Conservation (phyloP, 2,113 vertebrate species). For the Siniperca knerii region DNA sequence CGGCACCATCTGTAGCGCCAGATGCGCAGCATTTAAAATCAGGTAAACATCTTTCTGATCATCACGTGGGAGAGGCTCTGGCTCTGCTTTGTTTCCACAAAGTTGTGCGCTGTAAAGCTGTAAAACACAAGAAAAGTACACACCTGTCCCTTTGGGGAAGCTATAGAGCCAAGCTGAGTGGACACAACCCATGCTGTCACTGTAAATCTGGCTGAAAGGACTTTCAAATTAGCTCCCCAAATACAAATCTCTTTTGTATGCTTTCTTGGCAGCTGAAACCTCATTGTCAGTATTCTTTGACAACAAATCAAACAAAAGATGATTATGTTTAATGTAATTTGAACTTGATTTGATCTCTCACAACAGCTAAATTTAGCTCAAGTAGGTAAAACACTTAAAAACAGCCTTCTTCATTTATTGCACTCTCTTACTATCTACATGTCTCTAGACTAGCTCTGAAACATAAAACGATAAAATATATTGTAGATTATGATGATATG, state of each 20-base stretch:
- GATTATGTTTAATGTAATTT: conserved; percentile 20
- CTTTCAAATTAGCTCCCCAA: conserved; percentile 12
- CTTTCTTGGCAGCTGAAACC: conserved; percentile 6
- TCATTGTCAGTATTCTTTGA: background rate
- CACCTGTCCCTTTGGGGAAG: conserved; percentile 21
- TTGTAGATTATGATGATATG: too few species aligned
- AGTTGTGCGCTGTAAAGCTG: conserved; percentile 1
- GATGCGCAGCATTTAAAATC: conserved; percentile 65
- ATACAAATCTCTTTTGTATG: background rate
- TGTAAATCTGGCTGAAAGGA: conserved; percentile 35
- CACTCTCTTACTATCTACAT: too few species aligned
- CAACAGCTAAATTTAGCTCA: conserved; percentile 14
- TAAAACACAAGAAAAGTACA: conserved; percentile 51
- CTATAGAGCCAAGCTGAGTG: conserved; percentile 26
- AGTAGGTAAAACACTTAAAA: background rate
- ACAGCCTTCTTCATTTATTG: background rate
- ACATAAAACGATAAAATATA: background rate
- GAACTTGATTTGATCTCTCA: background rate
- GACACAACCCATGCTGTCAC: conserved; percentile 30
- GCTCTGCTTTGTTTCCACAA: conserved; percentile 25
- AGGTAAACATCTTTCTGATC: conserved; percentile 55
- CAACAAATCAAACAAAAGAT: conserved; percentile 24
- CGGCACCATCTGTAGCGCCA: conserved; percentile 59
- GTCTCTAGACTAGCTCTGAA: background rate
- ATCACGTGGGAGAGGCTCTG: conserved; percentile 24